A percentile compares a stretch with the other conserved stretches of the same genome.
phyloP scores from a whole-genome alignment of 2,797 vertebrate genomes.

The Pampus argenteus region DNA sequence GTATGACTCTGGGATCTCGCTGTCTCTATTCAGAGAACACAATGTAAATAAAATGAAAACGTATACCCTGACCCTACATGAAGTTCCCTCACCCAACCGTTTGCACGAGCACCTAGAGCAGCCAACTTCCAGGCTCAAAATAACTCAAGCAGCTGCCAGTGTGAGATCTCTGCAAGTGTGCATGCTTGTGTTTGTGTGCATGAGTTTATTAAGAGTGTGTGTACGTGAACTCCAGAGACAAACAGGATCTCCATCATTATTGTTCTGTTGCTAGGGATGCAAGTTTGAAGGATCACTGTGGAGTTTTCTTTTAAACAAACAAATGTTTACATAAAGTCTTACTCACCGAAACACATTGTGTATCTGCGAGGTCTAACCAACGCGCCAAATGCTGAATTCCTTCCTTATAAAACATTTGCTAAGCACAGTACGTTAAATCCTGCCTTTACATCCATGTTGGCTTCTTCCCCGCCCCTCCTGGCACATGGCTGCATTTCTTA shows the following conservation, averaged over 20 bases:
- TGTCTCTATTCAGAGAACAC: slow-evolving; percentile 45
- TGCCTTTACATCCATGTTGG: no score
- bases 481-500: no score
- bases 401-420: no score
- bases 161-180: slow-evolving; percentile 6
- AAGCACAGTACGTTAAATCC: no score
- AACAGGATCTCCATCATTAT: not conserved
- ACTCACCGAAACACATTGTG: not conserved
- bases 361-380: no score
- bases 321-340: not conserved
- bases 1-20: slow-evolving; percentile 10
- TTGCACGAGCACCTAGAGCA: slow-evolving; percentile 12
- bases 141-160: slow-evolving; percentile 68
- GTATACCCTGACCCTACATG: slow-evolving; percentile 42
- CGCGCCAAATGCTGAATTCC: no score
- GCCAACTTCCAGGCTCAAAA: slow-evolving; percentile 66
- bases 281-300: not conserved
- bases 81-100: slow-evolving; percentile 41
- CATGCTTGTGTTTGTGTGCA: slow-evolving; percentile 1
- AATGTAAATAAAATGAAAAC: slow-evolving; percentile 73
- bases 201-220: not conserved
- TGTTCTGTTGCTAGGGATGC: not conserved
- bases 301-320: not conserved
- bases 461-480: no score
- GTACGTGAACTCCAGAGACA: not conserved